phyloP scores from a whole-genome alignment of 2,797 vertebrate species.

The Alca torda region DNA sequence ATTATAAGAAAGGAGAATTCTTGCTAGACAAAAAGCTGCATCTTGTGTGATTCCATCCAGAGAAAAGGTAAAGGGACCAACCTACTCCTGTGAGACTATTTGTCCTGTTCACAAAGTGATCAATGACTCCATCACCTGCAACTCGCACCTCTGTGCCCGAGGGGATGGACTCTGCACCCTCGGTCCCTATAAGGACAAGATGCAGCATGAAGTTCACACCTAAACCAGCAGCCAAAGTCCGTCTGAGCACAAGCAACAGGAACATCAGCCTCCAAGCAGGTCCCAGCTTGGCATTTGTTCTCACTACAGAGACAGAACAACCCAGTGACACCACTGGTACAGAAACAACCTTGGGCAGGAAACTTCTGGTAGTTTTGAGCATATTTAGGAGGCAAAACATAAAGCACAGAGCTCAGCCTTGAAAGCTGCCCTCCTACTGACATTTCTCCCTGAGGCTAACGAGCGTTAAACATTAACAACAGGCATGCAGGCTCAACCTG shows the following conservation, averaged over 20 bases:
- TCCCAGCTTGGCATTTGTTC: background rate
- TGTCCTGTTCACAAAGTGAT: background rate
- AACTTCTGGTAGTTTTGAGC: background rate
- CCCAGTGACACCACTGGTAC: background rate
- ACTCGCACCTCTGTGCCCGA: rapidly evolving
- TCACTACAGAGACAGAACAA: background rate
- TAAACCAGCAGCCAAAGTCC: rapidly evolving
- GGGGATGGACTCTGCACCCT: background rate
- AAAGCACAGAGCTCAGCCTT: background rate
- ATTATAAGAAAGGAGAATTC: background rate
- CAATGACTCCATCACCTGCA: background rate
- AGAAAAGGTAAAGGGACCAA: background rate
- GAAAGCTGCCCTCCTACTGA: background rate
- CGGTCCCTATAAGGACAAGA: rapidly evolving
- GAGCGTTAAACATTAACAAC: background rate
- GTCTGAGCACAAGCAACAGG: background rate
- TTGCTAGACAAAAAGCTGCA: background rate
- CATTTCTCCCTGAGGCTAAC: background rate
- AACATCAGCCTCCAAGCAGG: background rate
- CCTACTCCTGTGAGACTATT: background rate
- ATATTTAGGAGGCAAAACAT: background rate
- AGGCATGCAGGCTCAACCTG: background rate
- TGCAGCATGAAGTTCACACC: rapidly evolving
- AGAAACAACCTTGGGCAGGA: background rate
- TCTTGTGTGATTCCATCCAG: background rate